Conservation (phyloP, 2,113 vertebrate species). For the Petrocephalus zakoni region DNA sequence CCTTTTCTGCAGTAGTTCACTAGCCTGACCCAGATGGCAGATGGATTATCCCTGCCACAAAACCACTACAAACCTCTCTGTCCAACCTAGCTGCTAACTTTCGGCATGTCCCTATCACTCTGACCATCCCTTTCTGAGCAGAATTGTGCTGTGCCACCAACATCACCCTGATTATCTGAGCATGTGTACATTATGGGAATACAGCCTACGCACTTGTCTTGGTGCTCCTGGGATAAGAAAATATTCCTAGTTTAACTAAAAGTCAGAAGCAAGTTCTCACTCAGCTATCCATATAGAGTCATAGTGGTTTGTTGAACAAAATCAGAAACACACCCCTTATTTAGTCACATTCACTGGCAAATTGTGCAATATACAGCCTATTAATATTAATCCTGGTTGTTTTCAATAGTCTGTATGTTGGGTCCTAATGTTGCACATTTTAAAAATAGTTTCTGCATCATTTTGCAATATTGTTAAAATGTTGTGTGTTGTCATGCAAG, state of each 20-base stretch:
- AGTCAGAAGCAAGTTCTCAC: too few species aligned
- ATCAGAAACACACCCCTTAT: too few species aligned
- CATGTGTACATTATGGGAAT: background rate
- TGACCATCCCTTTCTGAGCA: background rate
- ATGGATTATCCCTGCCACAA: background rate
- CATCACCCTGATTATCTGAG: background rate
- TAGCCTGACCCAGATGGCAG: background rate
- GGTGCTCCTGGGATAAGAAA: too few species aligned
- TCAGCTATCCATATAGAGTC: too few species aligned
- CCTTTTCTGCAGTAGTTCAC: background rate
- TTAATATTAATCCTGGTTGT: too few species aligned
- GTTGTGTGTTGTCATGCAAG: background rate
- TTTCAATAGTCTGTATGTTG: too few species aligned
- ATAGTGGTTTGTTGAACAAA: too few species aligned
- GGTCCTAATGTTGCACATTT: background rate
- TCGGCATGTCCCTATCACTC: background rate
- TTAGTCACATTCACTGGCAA: too few species aligned
- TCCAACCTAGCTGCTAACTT: background rate
- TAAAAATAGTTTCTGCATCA: background rate
- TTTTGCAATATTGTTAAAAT: background rate
- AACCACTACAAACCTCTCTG: background rate
- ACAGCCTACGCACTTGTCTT: background rate
- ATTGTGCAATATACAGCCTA: too few species aligned
- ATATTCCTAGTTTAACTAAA: too few species aligned
- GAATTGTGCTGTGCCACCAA: background rate